Base-by-base conservation (phyloP, 2,113 vertebrate species). In the Brienomyrus brachyistius region DNA sequence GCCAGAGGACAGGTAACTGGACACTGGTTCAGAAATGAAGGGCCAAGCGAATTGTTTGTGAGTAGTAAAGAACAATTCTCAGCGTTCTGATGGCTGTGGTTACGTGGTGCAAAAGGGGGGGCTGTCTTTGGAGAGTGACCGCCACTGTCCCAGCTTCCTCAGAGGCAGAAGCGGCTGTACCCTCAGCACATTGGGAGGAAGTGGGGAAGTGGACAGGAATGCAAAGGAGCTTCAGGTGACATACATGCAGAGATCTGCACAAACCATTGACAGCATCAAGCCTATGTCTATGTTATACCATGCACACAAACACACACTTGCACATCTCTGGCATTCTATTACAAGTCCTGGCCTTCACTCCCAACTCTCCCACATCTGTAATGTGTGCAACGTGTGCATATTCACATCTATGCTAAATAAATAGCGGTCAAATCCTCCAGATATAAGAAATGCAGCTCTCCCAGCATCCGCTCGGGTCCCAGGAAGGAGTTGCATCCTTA, bases 391-490 rank as follows among this genome's bases (percentile, higher is more conserved):
- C 35, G 88, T n/a, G 27, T 70, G 91, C 56, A 90, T 88, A 31
- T 92, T 94, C 92, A 93, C 92, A 93, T 82, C 31, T 15, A 84
- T 51, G 86, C 52, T 21, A 90, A 59, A 87, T 82, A 88, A 92
- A 92, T 89, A 94, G 92, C 92, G 92, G 91, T 93, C 90, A 43
- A 54, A 56, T 48, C 82, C 45, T 59, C 15, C 27, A 40, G 50
- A 51, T 13, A 17, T 45, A 88, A 23, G 43, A 5, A 77, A 70
- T 11, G 3, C n/a, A 13, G 45, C 23, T 86, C 23, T 86, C 27
- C 62, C 50, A 43, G 17, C 43, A 35, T 90, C 86, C 51, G 59
- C 23, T 51, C 21, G 35, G 23, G 43, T 10, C 17, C 84, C 56
- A 8, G 70, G 88, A 89, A 89, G 74, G 77, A 62, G 35, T 5